A percentile compares a stretch with the other conserved stretches of the same genome.
Conservation (phyloP, 2,113 vertebrate species). For the Toxotes chatareus region DNA sequence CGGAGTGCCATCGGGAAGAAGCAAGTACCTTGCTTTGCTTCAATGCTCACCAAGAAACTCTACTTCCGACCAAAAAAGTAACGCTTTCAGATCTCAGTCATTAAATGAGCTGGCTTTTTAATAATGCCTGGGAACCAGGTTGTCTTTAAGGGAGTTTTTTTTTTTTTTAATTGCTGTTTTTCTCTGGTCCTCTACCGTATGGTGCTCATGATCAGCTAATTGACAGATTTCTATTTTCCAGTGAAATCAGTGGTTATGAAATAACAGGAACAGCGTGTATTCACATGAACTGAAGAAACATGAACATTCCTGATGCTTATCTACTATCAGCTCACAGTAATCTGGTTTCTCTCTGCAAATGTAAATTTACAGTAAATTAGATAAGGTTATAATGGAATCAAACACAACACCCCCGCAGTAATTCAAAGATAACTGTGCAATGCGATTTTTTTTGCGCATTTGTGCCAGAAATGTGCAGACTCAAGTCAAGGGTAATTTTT, state of each 20-base stretch:
- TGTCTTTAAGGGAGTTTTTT: not conserved
- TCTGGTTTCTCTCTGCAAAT: not conserved
- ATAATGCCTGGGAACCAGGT: not conserved
- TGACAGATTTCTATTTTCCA: not conserved
- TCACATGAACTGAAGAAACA: not conserved
- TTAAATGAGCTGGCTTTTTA: constrained; percentile 23
- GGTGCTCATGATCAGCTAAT: not conserved
- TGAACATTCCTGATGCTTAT: not conserved
- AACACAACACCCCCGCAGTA: not conserved
- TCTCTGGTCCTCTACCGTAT: not conserved
- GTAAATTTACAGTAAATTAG: not conserved
- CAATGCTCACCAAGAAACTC: constrained; percentile 97
- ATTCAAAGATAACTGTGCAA: too few species aligned
- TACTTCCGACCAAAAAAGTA: constrained; percentile 87
- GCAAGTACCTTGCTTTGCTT: constrained; percentile 96
- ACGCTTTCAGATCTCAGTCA: not conserved
- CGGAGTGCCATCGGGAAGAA: constrained; percentile 90
- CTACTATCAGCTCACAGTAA: not conserved
- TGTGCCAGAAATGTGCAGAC: too few species aligned
- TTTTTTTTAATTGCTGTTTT: not conserved
- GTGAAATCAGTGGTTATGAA: constrained; percentile 5
- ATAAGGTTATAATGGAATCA: not conserved
- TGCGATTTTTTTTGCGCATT: too few species aligned
- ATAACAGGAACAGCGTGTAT: constrained; percentile 16
- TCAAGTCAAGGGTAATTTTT: too few species aligned